Evolutionary conservation across 1,140 invertebrate species (phyloP), one percentile per base, ranked within the genome.

Genomic region (Drosophila teissieri): DNA sequence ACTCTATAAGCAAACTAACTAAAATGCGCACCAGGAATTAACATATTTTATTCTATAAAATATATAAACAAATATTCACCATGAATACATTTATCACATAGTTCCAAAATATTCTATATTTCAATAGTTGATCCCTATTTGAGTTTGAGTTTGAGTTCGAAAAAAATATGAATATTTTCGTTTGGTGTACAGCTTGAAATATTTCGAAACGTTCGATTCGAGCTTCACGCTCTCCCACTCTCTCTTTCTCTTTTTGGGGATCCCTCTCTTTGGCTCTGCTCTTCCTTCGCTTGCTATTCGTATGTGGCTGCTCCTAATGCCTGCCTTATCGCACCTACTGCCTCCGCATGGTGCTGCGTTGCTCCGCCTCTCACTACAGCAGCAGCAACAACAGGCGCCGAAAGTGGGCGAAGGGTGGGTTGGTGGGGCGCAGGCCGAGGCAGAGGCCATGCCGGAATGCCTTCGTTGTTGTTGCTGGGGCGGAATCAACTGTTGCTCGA

Each of bases 301-400:
- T 24, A 15, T 14, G 40, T 34, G 51, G 49, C 40, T 61, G 55
- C 64, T 73, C 46, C 24, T 56, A 37, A 40, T 74, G 80, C 45
- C 52, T 48, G 58, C 83, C 79, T 88, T 88, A 76, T 86, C 82
- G 83, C 82, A 88, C 82, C 54, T 58, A 75, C 49, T 57, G 19
- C 45, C 37, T 36, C 54, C 37, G 37, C 46, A 37, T 36, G 12
- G 15, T 24, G 46, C 8, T 37, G 52, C 51, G 31, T 77, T 51
- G 55, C 19, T 57, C 55, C 53, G 55, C 58, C 67, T 78, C 62
- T 75, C 80, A 22, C 40, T 70, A 49, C 51, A 60, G 51, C 49
- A 65, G 22, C 46, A 75, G 51, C 53, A 52, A 72, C 54, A 56
- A 61, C 57, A 46, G 24, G 49, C 80, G 22, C 11, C 10, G 62